A percentile compares a stretch with the other conserved stretches of the same genome.
Conservation (phyloP, 2,113 vertebrate genomes). For the Neogobius melanostomus region DNA sequence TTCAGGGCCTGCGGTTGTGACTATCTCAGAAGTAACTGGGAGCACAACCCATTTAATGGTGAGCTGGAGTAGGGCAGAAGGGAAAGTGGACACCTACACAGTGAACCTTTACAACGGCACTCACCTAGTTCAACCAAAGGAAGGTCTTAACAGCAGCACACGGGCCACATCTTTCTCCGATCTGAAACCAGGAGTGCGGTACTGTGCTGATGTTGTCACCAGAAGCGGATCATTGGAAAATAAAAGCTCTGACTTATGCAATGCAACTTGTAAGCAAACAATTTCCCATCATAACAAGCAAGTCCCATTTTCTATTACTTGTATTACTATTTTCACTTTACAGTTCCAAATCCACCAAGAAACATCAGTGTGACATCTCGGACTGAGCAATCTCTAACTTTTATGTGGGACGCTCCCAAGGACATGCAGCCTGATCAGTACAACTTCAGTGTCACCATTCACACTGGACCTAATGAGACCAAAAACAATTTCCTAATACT, state of each 20-base stretch:
- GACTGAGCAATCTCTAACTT: conserved; percentile 48
- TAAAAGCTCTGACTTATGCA: neutral
- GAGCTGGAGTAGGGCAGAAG: conserved; percentile 22
- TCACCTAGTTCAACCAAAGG: rapidly evolving
- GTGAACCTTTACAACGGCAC: neutral
- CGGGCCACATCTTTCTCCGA: rapidly evolving
- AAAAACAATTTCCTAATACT: conserved; percentile 17
- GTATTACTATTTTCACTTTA: neutral
- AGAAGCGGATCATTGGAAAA: conserved; percentile 14
- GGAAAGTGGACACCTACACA: conserved; percentile 38
- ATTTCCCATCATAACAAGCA: neutral
- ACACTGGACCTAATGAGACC: rapidly evolving
- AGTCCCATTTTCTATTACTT: neutral
- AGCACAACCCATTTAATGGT: conserved; percentile 45
- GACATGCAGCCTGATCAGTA: conserved; percentile 38
- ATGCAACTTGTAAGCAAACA: conserved; percentile 65
- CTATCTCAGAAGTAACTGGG: conserved; percentile 1
- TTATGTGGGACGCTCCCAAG: conserved; percentile 52
- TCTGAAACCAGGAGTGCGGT: conserved; percentile 50
- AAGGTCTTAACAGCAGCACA: neutral
- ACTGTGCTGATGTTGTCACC: conserved; percentile 35
- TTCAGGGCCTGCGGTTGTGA: neutral
- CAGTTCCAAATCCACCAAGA: conserved; percentile 68
- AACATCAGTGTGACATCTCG: conserved; percentile 28
- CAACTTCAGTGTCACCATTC: conserved; percentile 36